Base-by-base conservation (phyloP, 1,140 invertebrate species). In the Hyphantria cunea region DNA sequence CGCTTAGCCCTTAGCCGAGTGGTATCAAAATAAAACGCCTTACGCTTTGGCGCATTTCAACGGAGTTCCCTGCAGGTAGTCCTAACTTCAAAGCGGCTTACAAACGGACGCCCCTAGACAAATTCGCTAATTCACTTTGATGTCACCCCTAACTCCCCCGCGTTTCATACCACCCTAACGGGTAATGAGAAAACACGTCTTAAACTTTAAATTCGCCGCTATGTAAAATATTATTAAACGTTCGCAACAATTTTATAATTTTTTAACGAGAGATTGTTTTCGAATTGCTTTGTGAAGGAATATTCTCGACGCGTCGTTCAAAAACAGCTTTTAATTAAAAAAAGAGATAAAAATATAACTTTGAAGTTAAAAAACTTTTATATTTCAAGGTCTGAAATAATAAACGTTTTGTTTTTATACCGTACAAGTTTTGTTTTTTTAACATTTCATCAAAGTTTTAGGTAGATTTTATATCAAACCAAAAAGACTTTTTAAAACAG, bases 61-160 rank as follows among this genome's bases (percentile, higher is more conserved):
- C 64, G 64, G 64, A 72, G 71, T 77, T 68, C 68, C 68, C 76
- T 68, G 67, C 80, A 85, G 77, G 77, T 80, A 76, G 77, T 74
- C 65, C 65, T 58, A 75, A 85, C 81, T 84, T 87, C 84, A 87
- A 87, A 87, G 82, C 78, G 74, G 78, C 77, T 84, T 79, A 86
- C 80, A 82, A 80, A 74, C 81, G 84, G 79, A 84, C 81, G 75
- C 84, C 82, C 82, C 76, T 78, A 87, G 82, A 87, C 80, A 87
- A 85, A 85, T 81, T 84, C 76, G 78, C 78, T 87, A 87, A 87
- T 87, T 87, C 81, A 77, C 82, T 87, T 87, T 87, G 82, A 87
- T 85, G 78, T 85, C 74, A 69, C 68, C 66, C 68, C 74, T 58
- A 52, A 31, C 56, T 34, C 17, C 45, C 41, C 58, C 70, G 33